Conservation (phyloP, 2,113 vertebrate species). For the Brachirus orientalis region DNA sequence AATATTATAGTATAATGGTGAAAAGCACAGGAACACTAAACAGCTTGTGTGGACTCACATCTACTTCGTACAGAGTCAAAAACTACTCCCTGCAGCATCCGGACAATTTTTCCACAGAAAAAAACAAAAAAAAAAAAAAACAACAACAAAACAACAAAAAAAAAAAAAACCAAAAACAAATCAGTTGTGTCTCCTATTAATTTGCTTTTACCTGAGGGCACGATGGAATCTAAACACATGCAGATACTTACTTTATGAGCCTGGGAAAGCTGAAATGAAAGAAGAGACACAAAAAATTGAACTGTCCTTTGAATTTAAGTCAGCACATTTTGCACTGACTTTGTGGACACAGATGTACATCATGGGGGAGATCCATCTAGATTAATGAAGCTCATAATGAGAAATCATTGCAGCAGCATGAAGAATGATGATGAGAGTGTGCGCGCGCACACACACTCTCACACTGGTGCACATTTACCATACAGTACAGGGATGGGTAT, state of each 20-base stretch:
- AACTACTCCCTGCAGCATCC: background rate
- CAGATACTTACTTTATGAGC: slow-evolving; percentile 92
- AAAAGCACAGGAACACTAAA: background rate
- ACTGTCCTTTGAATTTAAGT: slow-evolving; percentile 47
- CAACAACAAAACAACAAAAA: too few relatives aligned
- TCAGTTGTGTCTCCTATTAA: slow-evolving; percentile 33
- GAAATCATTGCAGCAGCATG: slow-evolving; percentile 67
- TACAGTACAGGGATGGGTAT: slow-evolving; percentile 8
- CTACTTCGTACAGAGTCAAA: background rate
- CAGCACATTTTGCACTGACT: slow-evolving; percentile 26
- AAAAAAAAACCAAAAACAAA: too few relatives aligned
- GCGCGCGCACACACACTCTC: slow-evolving; percentile 38
- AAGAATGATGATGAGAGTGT: slow-evolving; percentile 62
- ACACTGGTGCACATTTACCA: slow-evolving; percentile 22
- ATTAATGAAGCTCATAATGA: slow-evolving; percentile 80
- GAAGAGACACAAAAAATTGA: slow-evolving; percentile 67
- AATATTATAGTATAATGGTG: slow-evolving; percentile 13
- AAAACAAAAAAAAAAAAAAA: too few relatives aligned
- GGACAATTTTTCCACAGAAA: background rate
- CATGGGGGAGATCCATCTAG: slow-evolving; percentile 35
- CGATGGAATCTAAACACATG: slow-evolving; percentile 55
- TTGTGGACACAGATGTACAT: slow-evolving; percentile 57
- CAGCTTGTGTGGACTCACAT: slow-evolving; percentile 22
- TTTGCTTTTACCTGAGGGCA: slow-evolving; percentile 33
- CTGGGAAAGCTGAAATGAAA: slow-evolving; percentile 91